Conservation (phyloP, 2,113 vertebrate species). For the Turnix velox region DNA sequence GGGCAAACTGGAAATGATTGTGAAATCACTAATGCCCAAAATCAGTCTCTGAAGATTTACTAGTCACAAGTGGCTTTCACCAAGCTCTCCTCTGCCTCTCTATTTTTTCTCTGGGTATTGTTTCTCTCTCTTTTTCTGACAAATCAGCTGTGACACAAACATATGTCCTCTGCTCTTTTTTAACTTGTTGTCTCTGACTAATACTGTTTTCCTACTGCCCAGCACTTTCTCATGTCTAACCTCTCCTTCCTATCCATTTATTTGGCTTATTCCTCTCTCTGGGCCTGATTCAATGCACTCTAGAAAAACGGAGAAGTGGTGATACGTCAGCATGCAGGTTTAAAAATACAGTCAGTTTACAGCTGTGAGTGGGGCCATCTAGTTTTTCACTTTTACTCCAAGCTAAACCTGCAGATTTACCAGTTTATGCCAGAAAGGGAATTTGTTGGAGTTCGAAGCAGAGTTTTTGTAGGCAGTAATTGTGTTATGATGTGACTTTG, state of each 20-base stretch:
- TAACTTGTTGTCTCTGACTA: neutral
- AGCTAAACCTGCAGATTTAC: neutral
- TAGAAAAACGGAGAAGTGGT: neutral
- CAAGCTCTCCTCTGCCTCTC: neutral
- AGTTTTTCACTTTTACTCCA: neutral
- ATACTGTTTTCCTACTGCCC: neutral
- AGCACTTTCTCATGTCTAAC: neutral
- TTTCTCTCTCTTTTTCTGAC: neutral
- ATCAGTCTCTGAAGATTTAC: neutral
- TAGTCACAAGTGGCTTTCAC: neutral
- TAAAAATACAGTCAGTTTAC: neutral
- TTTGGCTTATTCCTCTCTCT: neutral
- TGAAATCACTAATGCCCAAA: neutral
- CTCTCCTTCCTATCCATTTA: neutral
- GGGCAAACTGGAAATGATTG: neutral
- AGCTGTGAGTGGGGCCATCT: neutral
- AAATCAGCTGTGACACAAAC: neutral
- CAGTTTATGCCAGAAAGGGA: neutral
- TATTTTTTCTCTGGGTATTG: neutral
- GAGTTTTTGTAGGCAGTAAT: neutral
- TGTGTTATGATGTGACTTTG: neutral
- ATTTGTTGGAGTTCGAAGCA: neutral
- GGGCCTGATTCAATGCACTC: neutral
- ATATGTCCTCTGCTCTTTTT: neutral
- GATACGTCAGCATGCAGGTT: neutral